phyloP scores from a whole-genome alignment of 1,140 invertebrate species.

The Achroia grisella region DNA sequence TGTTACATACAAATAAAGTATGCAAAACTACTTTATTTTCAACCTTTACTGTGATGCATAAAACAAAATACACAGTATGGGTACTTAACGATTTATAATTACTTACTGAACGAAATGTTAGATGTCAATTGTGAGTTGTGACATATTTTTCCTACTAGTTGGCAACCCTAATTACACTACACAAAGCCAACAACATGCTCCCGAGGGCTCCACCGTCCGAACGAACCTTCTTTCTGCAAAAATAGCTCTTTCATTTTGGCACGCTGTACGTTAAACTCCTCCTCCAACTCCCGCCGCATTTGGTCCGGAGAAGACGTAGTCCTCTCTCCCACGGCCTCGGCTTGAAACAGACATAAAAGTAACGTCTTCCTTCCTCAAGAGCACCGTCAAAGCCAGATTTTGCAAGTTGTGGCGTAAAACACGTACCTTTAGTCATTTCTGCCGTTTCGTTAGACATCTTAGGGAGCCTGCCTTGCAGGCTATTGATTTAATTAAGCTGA shows the following conservation, averaged over 20 bases:
- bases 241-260: conserved; percentile 94
- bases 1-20: too few species aligned
- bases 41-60: too few species aligned
- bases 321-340: conserved; percentile 33
- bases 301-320: conserved; percentile 26
- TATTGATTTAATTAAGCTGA: neutral
- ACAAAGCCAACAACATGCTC: conserved; percentile 4
- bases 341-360: conserved; percentile 60
- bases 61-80: too few species aligned
- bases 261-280: conserved; percentile 90
- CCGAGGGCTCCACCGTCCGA: conserved; percentile 6
- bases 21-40: too few species aligned
- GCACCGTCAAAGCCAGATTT: conserved; percentile 13
- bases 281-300: conserved; percentile 77
- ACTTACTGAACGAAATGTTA: too few species aligned
- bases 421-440: conserved; percentile 49
- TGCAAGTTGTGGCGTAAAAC: conserved; percentile 18
- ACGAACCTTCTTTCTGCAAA: conserved; percentile 91
- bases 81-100: too few species aligned
- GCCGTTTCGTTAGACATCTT: conserved; percentile 41
- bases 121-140: too few species aligned
- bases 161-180: neutral
- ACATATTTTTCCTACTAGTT: neutral
- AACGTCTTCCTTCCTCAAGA: conserved; percentile 34
- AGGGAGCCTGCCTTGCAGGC: conserved; percentile 13